phyloP scores from a whole-genome alignment of 2,888 invertebrate species.

The Tenthredo notha region DNA sequence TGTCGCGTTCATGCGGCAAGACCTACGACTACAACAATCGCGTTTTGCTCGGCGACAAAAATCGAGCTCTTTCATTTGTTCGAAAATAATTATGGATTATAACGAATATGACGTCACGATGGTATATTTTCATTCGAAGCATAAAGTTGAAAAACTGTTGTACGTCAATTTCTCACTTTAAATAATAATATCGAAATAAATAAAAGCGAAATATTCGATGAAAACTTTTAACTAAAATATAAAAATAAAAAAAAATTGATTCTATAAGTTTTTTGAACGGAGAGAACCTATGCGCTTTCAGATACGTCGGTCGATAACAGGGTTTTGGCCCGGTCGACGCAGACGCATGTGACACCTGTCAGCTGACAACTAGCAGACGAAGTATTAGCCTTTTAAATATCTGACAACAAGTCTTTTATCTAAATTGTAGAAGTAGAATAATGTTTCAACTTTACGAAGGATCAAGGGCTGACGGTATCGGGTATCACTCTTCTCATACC shows the following conservation, averaged over 20 bases:
- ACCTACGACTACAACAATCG: neutral
- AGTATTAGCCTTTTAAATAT: neutral
- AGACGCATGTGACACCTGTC: slow-evolving; percentile 36
- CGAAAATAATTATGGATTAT: neutral
- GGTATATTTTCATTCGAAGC: neutral
- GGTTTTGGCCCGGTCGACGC: slow-evolving; percentile 17
- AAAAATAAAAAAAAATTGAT: no score
- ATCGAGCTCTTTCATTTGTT: neutral
- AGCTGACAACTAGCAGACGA: slow-evolving; percentile 32
- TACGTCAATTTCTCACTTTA: neutral
- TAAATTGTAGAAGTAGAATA: slow-evolving; percentile 15
- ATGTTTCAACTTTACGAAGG: slow-evolving; percentile 74
- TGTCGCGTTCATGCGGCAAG: neutral
- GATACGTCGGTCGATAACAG: slow-evolving; percentile 9
- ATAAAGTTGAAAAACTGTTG: neutral
- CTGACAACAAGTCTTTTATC: neutral
- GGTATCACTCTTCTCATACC: slow-evolving; percentile 73
- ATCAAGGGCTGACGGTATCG: slow-evolving; percentile 71
- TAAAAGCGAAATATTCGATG: neutral
- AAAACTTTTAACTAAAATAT: neutral
- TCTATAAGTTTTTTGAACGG: neutral
- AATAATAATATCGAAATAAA: neutral
- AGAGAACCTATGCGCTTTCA: neutral
- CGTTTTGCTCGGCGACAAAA: neutral
- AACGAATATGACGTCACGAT: neutral